Conservation (phyloP, 2,113 vertebrate genomes). For the Cairina moschata region DNA sequence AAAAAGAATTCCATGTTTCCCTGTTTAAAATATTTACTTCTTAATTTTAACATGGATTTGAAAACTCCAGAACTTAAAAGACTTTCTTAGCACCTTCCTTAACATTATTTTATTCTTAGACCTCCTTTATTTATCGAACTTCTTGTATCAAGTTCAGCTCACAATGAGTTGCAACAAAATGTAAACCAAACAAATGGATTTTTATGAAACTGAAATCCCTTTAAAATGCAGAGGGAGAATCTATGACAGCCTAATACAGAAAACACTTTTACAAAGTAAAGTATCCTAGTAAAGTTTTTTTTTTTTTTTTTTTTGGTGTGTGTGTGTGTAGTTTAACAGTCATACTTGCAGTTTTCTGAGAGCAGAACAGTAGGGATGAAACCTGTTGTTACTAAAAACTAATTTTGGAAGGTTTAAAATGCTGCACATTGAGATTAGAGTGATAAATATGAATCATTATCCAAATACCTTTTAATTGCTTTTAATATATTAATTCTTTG, state of each 20-base stretch:
- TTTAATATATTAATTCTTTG: neutral
- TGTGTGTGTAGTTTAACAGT: neutral
- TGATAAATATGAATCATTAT: neutral
- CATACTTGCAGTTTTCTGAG: neutral
- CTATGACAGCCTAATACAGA: neutral
- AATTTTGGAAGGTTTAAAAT: neutral
- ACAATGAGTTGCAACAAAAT: neutral
- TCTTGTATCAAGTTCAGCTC: neutral
- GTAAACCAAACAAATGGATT: neutral
- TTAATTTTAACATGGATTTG: neutral
- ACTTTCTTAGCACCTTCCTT: neutral
- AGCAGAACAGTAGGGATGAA: neutral
- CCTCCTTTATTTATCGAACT: neutral
- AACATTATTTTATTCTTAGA: too few species aligned
- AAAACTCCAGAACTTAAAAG: neutral
- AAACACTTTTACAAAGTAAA: neutral
- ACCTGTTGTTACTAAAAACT: neutral
- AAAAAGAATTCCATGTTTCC: neutral
- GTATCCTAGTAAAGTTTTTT: neutral
- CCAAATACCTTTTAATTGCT: neutral
- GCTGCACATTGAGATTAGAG: neutral
- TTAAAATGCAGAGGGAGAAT: neutral
- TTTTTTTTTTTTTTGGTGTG: neutral
- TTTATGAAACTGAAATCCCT: neutral
- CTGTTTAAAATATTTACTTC: neutral